phyloP scores from a whole-genome alignment of 1,140 invertebrate genomes.

The Oryzaephilus surinamensis region DNA sequence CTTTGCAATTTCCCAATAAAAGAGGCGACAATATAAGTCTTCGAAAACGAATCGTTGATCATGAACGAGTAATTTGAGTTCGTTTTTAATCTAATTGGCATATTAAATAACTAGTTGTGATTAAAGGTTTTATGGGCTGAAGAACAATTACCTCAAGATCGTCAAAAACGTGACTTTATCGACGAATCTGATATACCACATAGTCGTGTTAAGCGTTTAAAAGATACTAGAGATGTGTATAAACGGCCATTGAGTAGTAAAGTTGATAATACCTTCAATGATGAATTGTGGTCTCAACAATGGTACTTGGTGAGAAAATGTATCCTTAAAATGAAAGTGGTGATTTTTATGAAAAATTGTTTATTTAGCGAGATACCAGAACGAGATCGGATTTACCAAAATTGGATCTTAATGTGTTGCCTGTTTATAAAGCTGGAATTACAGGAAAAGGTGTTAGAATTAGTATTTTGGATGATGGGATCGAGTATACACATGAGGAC shows the following conservation, averaged over 20 bases:
- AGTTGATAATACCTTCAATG: slow-evolving; percentile 52
- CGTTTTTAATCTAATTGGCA: no score
- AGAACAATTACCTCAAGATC: slow-evolving; percentile 48
- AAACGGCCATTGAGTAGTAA: slow-evolving; percentile 7
- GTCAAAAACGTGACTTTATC: slow-evolving; percentile 52
- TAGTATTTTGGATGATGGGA: slow-evolving; percentile 77
- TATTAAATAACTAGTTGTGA: no score
- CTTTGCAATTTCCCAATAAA: no score
- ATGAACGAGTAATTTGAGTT: no score
- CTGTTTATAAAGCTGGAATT: slow-evolving; percentile 67
- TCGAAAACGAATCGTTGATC: no score
- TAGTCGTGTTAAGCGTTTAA: background rate
- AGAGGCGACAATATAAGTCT: no score
- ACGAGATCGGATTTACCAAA: slow-evolving; percentile 47
- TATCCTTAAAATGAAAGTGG: slow-evolving; percentile 2
- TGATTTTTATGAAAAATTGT: slow-evolving; percentile 6
- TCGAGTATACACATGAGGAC: slow-evolving; percentile 74
- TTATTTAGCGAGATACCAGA: slow-evolving; percentile 53
- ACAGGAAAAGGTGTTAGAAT: slow-evolving; percentile 73
- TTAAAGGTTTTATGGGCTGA: slow-evolving; percentile 64
- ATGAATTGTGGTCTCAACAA: slow-evolving; percentile 75
- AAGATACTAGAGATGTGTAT: background rate
- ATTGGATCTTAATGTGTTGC: slow-evolving; percentile 63
- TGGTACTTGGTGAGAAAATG: slow-evolving; percentile 77
- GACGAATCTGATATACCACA: background rate